These are phyloP conservation scores for Bombyx mandarina DNA, from an alignment of 1,140 invertebrate genomes.

Conservation along the genomic window DNA sequence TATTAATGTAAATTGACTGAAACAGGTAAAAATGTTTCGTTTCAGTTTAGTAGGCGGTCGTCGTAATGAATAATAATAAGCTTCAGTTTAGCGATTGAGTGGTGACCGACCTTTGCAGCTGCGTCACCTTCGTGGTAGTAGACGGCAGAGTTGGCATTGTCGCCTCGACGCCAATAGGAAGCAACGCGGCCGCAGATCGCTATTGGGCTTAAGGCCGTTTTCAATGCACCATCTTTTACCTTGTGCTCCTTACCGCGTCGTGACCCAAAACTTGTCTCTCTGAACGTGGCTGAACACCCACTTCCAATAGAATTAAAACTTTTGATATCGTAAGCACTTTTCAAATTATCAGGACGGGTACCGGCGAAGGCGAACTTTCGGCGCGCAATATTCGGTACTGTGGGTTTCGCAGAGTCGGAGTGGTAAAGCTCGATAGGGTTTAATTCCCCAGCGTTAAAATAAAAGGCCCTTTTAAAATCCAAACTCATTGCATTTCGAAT, in stretches of 20 bases:
- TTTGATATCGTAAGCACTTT: too few relatives aligned
- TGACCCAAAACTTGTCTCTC: conserved; percentile 54
- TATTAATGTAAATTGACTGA: conserved; percentile 4
- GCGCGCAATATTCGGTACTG: too few relatives aligned
- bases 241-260: conserved; percentile 61
- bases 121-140: conserved; percentile 51
- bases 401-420: too few relatives aligned
- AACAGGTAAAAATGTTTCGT: too few relatives aligned
- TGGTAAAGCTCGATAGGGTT: too few relatives aligned
- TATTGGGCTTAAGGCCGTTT: conserved; percentile 69
- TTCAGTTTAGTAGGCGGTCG: too few relatives aligned
- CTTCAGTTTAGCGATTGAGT: conserved; percentile 25
- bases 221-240: conserved; percentile 71
- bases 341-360: too few relatives aligned
- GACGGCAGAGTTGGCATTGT: conserved; percentile 54
- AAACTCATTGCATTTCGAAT: too few relatives aligned
- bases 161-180: conserved; percentile 65
- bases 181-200: conserved; percentile 59
- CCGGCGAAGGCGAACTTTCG: too few relatives aligned
- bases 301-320: too few relatives aligned
- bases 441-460: too few relatives aligned
- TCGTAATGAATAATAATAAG: conserved; percentile 11
- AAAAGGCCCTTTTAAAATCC: too few relatives aligned
- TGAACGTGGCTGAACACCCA: conserved; percentile 3
- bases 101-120: conserved; percentile 52